Conservation (phyloP, 2,797 vertebrate species). For the Nyctibius grandis region DNA sequence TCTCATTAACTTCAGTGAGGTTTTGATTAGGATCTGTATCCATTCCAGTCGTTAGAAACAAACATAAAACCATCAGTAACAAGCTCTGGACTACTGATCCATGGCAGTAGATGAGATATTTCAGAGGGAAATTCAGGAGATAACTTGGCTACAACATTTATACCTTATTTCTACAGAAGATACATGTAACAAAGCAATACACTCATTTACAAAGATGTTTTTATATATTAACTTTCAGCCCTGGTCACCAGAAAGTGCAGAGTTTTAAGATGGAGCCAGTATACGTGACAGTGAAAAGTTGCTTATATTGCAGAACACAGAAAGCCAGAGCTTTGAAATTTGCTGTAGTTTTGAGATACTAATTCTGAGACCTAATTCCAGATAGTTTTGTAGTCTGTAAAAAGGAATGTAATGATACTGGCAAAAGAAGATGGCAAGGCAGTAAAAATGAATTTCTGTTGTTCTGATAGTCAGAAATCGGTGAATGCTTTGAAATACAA, state of each 20-base stretch:
- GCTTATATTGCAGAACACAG: background rate
- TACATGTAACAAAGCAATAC: background rate
- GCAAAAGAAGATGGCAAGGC: background rate
- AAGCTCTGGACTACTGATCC: background rate
- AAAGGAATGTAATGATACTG: background rate
- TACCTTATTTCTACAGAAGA: background rate
- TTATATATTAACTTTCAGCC: background rate
- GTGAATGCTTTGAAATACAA: background rate
- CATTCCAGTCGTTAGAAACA: background rate
- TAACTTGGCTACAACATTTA: background rate
- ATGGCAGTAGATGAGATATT: background rate
- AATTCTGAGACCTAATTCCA: slow-evolving; percentile 3
- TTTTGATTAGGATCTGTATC: background rate
- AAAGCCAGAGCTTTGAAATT: background rate
- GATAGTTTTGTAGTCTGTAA: background rate
- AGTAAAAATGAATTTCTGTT: background rate
- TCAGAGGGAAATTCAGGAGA: background rate
- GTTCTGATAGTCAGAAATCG: background rate
- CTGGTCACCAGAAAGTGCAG: background rate
- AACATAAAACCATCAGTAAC: background rate
- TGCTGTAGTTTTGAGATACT: background rate
- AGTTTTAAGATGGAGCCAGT: background rate
- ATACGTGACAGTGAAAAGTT: background rate
- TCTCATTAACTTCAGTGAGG: background rate
- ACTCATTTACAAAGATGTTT: background rate